These are phyloP conservation scores for Hippopotamyrus pictus DNA, from an alignment of 2,797 vertebrate species.

Conservation along the genomic window DNA sequence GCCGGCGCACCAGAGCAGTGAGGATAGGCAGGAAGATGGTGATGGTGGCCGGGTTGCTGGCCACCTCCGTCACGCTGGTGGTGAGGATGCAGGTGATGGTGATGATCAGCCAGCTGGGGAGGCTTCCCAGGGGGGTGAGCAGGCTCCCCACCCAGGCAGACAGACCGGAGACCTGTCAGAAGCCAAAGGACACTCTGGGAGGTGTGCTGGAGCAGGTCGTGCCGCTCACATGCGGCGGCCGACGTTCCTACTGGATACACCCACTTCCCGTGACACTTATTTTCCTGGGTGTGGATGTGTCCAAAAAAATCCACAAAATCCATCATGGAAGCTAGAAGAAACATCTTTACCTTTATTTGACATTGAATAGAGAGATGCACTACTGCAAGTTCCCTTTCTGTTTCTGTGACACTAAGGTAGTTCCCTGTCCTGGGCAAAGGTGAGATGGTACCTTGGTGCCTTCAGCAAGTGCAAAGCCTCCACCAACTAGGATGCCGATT, in stretches of 20 bases:
- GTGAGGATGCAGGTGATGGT: conserved; percentile 76
- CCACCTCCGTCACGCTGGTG: conserved; percentile 82
- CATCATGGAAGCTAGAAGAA: neutral
- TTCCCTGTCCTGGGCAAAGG: conserved; percentile 11
- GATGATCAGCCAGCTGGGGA: conserved; percentile 69
- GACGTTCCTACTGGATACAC: neutral
- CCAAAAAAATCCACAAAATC: neutral
- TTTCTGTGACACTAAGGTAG: neutral
- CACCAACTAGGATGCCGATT: conserved; percentile 81
- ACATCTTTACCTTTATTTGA: neutral
- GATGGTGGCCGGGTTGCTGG: conserved; percentile 85
- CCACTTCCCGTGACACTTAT: neutral
- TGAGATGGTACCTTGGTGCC: conserved; percentile 73
- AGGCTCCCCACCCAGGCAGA: conserved; percentile 78
- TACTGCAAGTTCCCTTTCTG: neutral
- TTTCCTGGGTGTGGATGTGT: neutral
- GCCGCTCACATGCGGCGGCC: neutral
- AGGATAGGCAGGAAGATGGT: conserved; percentile 86
- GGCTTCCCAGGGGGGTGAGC: conserved; percentile 72
- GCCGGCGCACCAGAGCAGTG: conserved; percentile 71
- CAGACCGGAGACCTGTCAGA: conserved; percentile 70
- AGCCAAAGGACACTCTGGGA: neutral
- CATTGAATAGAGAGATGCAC: neutral
- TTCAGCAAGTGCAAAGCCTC: conserved; percentile 86
- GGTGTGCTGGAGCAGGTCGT: neutral